phyloP scores from a whole-genome alignment of 1,140 invertebrate species.

The Proales similis region DNA sequence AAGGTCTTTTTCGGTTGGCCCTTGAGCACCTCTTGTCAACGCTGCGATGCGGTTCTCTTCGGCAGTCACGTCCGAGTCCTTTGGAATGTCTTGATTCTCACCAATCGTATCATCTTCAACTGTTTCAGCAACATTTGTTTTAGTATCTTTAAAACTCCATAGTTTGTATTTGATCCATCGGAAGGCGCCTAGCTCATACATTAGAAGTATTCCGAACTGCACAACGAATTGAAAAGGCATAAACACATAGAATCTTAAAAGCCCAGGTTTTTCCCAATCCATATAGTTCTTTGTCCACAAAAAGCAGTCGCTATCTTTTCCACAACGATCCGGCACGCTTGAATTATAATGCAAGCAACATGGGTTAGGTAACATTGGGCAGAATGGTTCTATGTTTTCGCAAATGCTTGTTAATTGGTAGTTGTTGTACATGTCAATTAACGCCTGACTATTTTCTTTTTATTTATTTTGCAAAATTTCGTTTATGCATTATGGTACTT shows the following conservation, averaged over 20 bases:
- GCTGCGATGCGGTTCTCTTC: conserved; percentile 18
- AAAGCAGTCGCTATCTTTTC: conserved; percentile 8
- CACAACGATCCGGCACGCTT: background rate
- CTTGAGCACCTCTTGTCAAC: background rate
- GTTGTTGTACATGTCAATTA: conserved; percentile 20
- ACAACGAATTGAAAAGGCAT: conserved; percentile 20
- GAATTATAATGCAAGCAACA: conserved; percentile 2
- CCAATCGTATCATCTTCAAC: background rate
- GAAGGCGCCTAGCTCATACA: conserved; percentile 14
- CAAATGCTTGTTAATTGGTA: conserved; percentile 1
- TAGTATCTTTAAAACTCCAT: background rate
- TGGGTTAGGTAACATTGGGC: conserved; percentile 4
- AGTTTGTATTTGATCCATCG: conserved; percentile 20
- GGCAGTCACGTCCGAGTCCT: conserved; percentile 8
- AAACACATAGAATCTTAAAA: conserved; percentile 16
- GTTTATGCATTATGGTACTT: conserved; percentile 35
- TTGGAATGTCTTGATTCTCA: conserved; percentile 29
- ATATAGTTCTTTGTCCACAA: conserved; percentile 13
- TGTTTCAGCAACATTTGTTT: no score
- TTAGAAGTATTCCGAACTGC: background rate
- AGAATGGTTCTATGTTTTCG: background rate
- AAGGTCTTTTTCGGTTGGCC: conserved; percentile 40
- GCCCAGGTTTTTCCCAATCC: conserved; percentile 37
- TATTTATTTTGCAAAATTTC: background rate
- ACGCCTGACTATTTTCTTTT: conserved; percentile 8